These are phyloP conservation scores for Manis javanica DNA, from an alignment of 2,797 vertebrate genomes.

Conservation along the genomic window DNA sequence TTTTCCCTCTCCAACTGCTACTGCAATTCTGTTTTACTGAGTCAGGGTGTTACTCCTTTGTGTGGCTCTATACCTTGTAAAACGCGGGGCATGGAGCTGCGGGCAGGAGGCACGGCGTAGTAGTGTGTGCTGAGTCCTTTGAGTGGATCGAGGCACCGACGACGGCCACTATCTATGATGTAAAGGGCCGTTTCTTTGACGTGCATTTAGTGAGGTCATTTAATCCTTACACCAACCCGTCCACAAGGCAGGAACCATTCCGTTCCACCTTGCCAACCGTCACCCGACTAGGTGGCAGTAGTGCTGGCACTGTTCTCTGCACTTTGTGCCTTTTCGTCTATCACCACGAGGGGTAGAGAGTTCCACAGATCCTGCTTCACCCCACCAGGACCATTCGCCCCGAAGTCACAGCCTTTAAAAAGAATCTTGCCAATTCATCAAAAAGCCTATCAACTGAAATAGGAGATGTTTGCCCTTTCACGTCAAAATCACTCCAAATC, in stretches of 20 bases:
- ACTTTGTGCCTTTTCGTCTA: neutral
- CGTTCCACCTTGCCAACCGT: neutral
- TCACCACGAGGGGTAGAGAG: no score
- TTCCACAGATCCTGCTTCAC: neutral
- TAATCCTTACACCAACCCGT: neutral
- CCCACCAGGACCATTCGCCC: neutral
- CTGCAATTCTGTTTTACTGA: slow-evolving; percentile 2
- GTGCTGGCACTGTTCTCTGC: neutral
- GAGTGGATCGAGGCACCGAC: neutral
- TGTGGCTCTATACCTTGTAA: neutral
- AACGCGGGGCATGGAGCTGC: neutral
- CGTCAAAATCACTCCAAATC: neutral
- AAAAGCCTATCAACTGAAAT: neutral
- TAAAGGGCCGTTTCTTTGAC: neutral
- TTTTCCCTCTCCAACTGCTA: neutral
- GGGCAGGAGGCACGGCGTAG: neutral
- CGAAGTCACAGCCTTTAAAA: neutral
- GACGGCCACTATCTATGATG: neutral
- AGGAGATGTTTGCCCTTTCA: neutral
- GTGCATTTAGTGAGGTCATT: neutral
- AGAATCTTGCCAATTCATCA: neutral
- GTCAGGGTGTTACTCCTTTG: neutral
- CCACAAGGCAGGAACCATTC: neutral
- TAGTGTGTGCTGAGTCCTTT: neutral
- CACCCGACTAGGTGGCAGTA: neutral